Evolutionary conservation across 2,797 vertebrate species (phyloP), one percentile per base, ranked within the genome.

Genomic region (Characodon lateralis): DNA sequence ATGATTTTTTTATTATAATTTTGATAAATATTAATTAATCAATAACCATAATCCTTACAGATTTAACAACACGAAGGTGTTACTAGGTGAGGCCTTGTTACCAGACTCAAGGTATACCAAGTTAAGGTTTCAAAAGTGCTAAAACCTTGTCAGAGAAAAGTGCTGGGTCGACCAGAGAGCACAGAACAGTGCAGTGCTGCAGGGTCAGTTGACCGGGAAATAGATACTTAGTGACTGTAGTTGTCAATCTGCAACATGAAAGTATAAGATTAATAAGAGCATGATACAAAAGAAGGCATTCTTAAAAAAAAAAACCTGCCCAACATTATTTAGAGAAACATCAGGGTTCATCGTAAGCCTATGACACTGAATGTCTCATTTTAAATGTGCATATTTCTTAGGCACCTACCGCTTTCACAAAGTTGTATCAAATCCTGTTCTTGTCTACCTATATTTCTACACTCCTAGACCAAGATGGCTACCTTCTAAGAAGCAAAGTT

Each of bases 361-460:
- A 61, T 14, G 48, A 48, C 12, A 10, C 9, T 18, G 50, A 51
- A 16, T 18, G 13, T 51, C 16, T 51, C 14, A 51, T 35, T 2
- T 35, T 35, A 63, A 63, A 2, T 48, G 2, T 3, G 59, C 6
- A 9, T 63, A 63, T 63, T 63, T 5, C 31, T 31, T 18, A 63
- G 31, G 20, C 7, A 6, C 35, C 59, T 20, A 31, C 2, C 61
- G 18, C 61, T 35, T 63, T 35, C 35, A 63, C 31, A 63, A 35
- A 63, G 31, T 63, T 63, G 63, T 1, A 65, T 65, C 31, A 39
- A 35, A 65, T 39, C 63, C 63, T 39, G 39, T 22, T 65, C 35
- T 65, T 65, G 63, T 65, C 22, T 35, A 65, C 63, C 18, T 39
- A 65, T 22, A 65, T 65, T 65, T 65, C 61, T 22, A 39, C 61